Percentiles rank a stretch among this genome's conserved stretches.
These are phyloP conservation scores for Tiliacea citrago DNA, from an alignment of 2,888 invertebrate genomes.

Conservation along the genomic window DNA sequence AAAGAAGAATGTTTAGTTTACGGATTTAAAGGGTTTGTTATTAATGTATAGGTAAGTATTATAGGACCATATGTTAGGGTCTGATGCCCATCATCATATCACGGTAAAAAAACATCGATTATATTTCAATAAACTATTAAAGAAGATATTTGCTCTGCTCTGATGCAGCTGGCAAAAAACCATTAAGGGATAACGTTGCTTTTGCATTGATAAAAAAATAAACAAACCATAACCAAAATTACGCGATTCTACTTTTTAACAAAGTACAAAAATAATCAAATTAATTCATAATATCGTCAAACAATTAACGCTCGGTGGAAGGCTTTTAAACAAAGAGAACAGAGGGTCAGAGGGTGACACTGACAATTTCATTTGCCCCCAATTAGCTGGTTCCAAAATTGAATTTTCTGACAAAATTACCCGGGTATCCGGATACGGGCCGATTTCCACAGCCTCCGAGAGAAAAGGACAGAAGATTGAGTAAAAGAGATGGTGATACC, in stretches of 20 bases:
- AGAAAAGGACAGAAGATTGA: constrained; percentile 69
- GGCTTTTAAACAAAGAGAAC: constrained; percentile 75
- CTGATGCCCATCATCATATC: background rate
- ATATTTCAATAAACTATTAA: background rate
- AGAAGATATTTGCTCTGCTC: background rate
- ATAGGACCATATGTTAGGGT: background rate
- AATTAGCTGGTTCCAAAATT: constrained; percentile 88
- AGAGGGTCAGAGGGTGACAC: constrained; percentile 81
- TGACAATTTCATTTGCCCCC: constrained; percentile 88
- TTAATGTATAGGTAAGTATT: constrained; percentile 9
- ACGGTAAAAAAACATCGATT: constrained; percentile 11
- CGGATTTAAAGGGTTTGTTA: background rate
- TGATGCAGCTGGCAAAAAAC: no score
- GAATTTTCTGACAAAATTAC: constrained; percentile 88
- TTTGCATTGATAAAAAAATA: background rate
- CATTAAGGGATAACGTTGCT: background rate
- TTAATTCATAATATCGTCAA: constrained; percentile 84
- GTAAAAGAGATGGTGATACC: constrained; percentile 66
- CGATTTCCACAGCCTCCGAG: constrained; percentile 81
- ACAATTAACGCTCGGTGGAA: constrained; percentile 83
- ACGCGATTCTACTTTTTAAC: constrained; percentile 1
- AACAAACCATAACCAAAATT: background rate
- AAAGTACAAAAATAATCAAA: constrained; percentile 75
- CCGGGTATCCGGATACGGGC: constrained; percentile 89
- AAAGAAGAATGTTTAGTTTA: background rate